A percentile compares a stretch with the other conserved stretches of the same genome.
phyloP scores from a whole-genome alignment of 2,113 vertebrate species.

The Scomber scombrus region DNA sequence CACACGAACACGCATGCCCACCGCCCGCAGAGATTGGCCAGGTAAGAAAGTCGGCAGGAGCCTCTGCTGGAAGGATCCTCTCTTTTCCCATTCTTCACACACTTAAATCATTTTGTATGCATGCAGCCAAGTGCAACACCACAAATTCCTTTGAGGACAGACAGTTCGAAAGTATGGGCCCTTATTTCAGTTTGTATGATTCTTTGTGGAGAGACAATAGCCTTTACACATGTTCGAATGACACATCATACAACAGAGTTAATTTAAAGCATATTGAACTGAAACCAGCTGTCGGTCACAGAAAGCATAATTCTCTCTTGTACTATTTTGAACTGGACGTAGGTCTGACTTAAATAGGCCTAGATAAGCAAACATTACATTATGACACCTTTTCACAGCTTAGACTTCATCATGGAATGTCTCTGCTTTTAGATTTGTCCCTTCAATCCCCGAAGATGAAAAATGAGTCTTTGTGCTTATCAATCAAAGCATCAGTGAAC shows the following conservation, averaged over 20 bases:
- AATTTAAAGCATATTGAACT: slow-evolving; percentile 3
- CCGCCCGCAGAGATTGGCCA: too few species aligned
- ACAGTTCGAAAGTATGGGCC: too few species aligned
- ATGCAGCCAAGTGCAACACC: too few species aligned
- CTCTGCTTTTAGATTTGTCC: slow-evolving; percentile 29
- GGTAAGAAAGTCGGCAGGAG: neutral
- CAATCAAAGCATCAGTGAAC: slow-evolving; percentile 64
- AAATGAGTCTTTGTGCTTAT: slow-evolving; percentile 77
- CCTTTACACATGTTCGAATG: neutral
- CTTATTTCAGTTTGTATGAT: neutral
- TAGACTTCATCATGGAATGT: slow-evolving; percentile 2
- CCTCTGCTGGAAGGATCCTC: too few species aligned
- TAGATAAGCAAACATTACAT: slow-evolving; percentile 34
- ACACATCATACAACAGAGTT: neutral
- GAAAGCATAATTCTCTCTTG: slow-evolving; percentile 1
- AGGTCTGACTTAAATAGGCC: slow-evolving; percentile 4
- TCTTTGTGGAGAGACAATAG: neutral
- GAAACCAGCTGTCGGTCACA: neutral
- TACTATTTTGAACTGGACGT: slow-evolving; percentile 3
- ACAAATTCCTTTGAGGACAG: too few species aligned
- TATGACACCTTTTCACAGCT: slow-evolving; percentile 42
- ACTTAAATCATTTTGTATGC: too few species aligned
- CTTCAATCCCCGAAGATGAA: slow-evolving; percentile 38
- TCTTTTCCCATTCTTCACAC: too few species aligned
- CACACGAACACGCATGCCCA: neutral